phyloP scores from a whole-genome alignment of 2,113 vertebrate genomes.

The Benitochromis conjunctus region DNA sequence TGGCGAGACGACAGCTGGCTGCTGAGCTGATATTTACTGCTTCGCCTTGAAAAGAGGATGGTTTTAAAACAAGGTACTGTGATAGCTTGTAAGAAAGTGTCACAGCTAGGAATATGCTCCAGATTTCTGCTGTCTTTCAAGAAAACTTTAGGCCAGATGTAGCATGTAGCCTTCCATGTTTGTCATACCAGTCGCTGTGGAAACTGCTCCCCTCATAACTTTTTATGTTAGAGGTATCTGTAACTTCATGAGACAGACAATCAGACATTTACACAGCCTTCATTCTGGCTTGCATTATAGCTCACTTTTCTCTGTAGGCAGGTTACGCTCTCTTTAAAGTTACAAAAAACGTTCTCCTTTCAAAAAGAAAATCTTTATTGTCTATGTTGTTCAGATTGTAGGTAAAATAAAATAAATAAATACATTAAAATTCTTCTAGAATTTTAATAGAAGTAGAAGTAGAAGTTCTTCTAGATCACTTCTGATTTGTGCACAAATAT shows the following conservation, averaged over 20 bases:
- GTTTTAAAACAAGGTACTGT: background rate
- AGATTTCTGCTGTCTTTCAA: background rate
- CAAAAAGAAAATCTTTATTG: background rate
- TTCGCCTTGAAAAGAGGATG: background rate
- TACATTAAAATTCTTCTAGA: too few relatives aligned
- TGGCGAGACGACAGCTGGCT: background rate
- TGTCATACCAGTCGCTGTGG: background rate
- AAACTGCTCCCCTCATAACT: background rate
- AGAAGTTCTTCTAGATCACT: too few relatives aligned
- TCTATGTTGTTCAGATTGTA: background rate
- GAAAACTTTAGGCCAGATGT: background rate
- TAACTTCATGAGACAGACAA: background rate
- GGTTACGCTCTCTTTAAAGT: background rate
- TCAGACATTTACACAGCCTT: background rate
- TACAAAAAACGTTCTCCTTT: background rate
- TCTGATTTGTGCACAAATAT: too few relatives aligned
- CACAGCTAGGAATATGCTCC: background rate
- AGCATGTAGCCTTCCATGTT: background rate
- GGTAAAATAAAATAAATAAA: too few relatives aligned
- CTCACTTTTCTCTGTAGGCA: background rate
- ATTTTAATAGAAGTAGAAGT: too few relatives aligned
- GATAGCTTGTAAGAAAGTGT: background rate
- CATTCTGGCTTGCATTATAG: background rate
- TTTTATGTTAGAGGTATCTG: background rate
- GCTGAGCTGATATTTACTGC: background rate